Conservation (phyloP, 2,113 vertebrate species). For the Ranitomeya imitator region DNA sequence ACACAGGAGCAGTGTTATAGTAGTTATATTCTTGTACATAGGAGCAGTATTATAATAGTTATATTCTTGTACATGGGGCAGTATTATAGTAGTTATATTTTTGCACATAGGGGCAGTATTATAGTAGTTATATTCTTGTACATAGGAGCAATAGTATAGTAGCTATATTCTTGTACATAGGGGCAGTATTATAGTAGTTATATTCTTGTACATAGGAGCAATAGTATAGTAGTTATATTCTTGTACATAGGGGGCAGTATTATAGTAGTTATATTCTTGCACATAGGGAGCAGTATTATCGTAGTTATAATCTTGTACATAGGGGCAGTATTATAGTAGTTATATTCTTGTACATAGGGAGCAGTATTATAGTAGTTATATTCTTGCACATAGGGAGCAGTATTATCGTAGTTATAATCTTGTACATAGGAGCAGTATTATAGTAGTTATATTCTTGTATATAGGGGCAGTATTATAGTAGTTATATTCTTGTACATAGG, state of each 20-base stretch:
- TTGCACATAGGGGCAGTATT: background rate
- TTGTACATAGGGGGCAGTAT: background rate
- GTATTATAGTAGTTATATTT: background rate
- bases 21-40: background rate
- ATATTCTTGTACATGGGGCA: background rate
- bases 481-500: background rate
- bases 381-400: too few relatives aligned
- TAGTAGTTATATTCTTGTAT: background rate
- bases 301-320: background rate
- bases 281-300: background rate
- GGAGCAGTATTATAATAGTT: background rate
- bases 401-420: background rate
- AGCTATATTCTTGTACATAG: background rate
- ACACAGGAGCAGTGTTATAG: background rate
- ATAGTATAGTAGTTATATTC: background rate
- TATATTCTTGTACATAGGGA: background rate
- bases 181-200: background rate
- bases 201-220: background rate
- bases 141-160: background rate
- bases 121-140: background rate
- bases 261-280: background rate
- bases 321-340: background rate
- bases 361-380: slow-evolving; percentile 6
- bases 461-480: background rate
- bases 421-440: background rate